phyloP scores from a whole-genome alignment of 1,140 invertebrate species.

The Lordiphosa stackelbergi region DNA sequence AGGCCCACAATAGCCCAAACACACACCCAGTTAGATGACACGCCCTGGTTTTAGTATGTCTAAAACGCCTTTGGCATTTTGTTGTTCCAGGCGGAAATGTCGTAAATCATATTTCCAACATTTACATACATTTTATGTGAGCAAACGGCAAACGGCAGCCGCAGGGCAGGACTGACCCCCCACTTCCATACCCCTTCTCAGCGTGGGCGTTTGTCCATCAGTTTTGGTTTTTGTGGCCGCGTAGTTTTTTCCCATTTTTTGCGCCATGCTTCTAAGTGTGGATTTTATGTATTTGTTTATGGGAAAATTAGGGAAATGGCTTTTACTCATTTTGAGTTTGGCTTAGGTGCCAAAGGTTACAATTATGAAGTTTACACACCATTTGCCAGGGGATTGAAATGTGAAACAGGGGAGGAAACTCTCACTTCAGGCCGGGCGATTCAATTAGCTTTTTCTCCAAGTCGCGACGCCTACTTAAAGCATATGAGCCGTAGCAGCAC shows the following conservation, averaged over 20 bases:
- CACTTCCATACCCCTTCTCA: constrained; percentile 2
- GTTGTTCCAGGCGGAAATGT: constrained; percentile 47
- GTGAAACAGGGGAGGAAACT: constrained; percentile 13
- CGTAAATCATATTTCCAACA: constrained; percentile 71
- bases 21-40: constrained; percentile 34
- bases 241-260: constrained; percentile 24
- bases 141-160: constrained; percentile 39
- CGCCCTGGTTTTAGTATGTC: constrained; percentile 34
- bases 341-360: constrained; percentile 69
- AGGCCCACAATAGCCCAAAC: constrained; percentile 21
- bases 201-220: constrained; percentile 11
- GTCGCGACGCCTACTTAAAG: not conserved
- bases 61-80: constrained; percentile 6
- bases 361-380: constrained; percentile 76
- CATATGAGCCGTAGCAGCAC: constrained; percentile 19
- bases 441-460: constrained; percentile 39
- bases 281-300: constrained; percentile 77
- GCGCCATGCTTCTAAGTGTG: constrained; percentile 64
- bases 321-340: constrained; percentile 49
- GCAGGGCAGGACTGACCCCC: constrained; percentile 20
- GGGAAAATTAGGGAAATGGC: constrained; percentile 76
- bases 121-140: constrained; percentile 68
- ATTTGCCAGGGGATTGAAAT: constrained; percentile 49
- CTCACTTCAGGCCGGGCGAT: constrained; percentile 14
- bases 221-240: constrained; percentile 3